phyloP scores from a whole-genome alignment of 92 coral and sea anemone genomes.

The Hydrozoanthus gracilis region DNA sequence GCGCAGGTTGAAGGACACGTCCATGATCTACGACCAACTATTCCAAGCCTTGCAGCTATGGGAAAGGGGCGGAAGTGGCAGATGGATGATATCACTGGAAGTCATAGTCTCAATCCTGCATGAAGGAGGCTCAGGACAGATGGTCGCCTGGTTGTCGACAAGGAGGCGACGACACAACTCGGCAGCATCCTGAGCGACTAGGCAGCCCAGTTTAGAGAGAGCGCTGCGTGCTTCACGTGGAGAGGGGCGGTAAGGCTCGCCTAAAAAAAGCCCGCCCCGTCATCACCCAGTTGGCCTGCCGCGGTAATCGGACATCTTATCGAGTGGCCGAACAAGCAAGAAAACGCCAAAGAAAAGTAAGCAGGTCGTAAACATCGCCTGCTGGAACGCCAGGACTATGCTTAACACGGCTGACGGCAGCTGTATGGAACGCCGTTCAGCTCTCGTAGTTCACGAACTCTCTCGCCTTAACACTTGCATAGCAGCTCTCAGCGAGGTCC shows the following conservation, averaged over 20 bases:
- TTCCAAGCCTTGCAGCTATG: constrained; percentile 35
- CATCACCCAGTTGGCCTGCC: constrained; percentile 3
- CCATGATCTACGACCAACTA: constrained; percentile 37
- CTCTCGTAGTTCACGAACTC: not conserved
- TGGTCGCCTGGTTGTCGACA: constrained; percentile 7
- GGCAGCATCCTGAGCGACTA: not conserved
- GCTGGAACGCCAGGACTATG: not conserved
- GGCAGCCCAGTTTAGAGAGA: constrained; percentile 4
- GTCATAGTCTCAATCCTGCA: constrained; percentile 32
- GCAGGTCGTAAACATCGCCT: not conserved
- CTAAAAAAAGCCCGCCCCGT: not conserved
- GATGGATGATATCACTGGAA: constrained; percentile 50
- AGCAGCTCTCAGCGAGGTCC: not conserved
- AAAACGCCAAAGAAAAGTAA: not conserved
- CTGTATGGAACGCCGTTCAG: not conserved
- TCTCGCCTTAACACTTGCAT: not conserved
- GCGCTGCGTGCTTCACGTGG: not conserved
- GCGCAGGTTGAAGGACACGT: constrained; percentile 48
- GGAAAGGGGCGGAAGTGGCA: constrained; percentile 43
- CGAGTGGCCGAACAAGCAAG: constrained; percentile 5
- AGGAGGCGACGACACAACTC: not conserved
- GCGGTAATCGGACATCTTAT: not conserved
- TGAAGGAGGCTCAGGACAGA: not conserved
- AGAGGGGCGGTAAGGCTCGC: not conserved
- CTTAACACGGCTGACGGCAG: not conserved